Conservation (phyloP, 2,888 invertebrate genomes). For the Nymphalis c-album region DNA sequence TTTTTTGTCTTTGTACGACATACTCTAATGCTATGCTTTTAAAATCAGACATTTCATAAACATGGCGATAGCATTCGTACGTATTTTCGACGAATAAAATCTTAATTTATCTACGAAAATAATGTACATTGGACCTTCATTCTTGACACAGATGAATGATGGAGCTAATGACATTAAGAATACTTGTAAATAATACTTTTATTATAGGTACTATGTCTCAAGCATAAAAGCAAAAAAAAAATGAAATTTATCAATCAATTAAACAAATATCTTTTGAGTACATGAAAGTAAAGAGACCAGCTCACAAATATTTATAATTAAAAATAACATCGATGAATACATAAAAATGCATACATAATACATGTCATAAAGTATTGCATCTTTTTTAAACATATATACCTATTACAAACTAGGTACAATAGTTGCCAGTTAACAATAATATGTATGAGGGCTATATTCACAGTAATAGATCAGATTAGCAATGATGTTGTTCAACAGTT, state of each 20-base stretch:
- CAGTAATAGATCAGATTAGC: conserved; percentile 39
- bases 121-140: conserved; percentile 72
- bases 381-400: conserved; percentile 24
- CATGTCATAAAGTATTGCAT: conserved; percentile 60
- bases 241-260: conserved; percentile 56
- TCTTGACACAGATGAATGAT: conserved; percentile 62
- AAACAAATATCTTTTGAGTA: conserved; percentile 73
- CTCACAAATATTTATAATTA: conserved; percentile 61
- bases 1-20: conserved; percentile 59
- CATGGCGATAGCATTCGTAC: conserved; percentile 50
- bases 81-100: conserved; percentile 59
- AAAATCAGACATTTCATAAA: conserved; percentile 64
- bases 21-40: conserved; percentile 49
- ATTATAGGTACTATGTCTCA: conserved; percentile 46
- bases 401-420: conserved; percentile 28
- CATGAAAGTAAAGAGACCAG: conserved; percentile 76
- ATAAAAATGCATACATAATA: conserved; percentile 73
- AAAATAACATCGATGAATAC: conserved; percentile 58
- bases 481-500: conserved; percentile 31
- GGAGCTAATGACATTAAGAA: conserved; percentile 52
- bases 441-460: conserved; percentile 25
- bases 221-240: conserved; percentile 52
- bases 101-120: conserved; percentile 72
- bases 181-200: conserved; percentile 53
- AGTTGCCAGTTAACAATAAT: conserved; percentile 34